Conservation (phyloP, 2,888 invertebrate species). For the Nineta flava region DNA sequence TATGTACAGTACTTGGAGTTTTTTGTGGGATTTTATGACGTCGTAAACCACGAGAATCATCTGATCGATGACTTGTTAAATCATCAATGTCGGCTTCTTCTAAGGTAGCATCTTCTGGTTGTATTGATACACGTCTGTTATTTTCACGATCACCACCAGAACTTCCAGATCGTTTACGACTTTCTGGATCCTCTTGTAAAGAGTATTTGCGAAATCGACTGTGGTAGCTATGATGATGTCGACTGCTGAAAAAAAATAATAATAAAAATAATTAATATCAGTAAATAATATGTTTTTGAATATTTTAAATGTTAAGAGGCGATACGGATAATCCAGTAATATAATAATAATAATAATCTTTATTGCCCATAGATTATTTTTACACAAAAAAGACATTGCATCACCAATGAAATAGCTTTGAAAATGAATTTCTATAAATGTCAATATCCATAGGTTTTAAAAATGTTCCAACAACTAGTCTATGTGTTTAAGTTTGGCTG, state of each 20-base stretch:
- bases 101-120: slow-evolving; percentile 62
- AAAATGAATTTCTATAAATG: too few species aligned
- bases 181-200: slow-evolving; percentile 51
- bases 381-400: too few species aligned
- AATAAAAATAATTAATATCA: too few species aligned
- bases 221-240: slow-evolving; percentile 41
- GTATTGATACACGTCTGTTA: slow-evolving; percentile 42
- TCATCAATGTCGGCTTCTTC: slow-evolving; percentile 68
- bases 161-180: slow-evolving; percentile 31
- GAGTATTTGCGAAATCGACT: slow-evolving; percentile 56
- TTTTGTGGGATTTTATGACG: slow-evolving; percentile 48
- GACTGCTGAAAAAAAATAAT: slow-evolving; percentile 25
- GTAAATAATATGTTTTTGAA: not conserved
- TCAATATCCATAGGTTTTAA: too few species aligned
- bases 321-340: too few species aligned
- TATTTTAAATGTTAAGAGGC: too few species aligned
- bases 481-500: too few species aligned
- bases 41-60: slow-evolving; percentile 50
- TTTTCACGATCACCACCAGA: slow-evolving; percentile 16
- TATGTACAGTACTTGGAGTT: slow-evolving; percentile 36
- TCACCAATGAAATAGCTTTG: too few species aligned
- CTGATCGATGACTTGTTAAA: slow-evolving; percentile 59
- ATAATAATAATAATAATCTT: too few species aligned
- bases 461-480: too few species aligned
- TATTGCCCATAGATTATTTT: too few species aligned